These are phyloP conservation scores for Diadegma fenestrale DNA, from an alignment of 2,888 invertebrate species.

Conservation along the genomic window DNA sequence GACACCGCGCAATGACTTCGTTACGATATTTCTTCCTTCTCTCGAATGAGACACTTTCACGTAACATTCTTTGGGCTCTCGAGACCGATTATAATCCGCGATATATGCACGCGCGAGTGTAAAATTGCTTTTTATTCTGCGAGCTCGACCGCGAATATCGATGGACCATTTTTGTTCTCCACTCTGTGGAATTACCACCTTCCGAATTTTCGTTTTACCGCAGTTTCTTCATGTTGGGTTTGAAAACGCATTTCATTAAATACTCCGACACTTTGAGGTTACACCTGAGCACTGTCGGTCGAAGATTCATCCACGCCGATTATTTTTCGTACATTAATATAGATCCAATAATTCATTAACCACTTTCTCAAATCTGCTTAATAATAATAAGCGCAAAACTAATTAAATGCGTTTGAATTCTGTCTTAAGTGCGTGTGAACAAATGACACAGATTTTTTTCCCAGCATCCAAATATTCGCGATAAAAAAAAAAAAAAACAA, in stretches of 20 bases:
- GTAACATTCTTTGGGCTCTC: conserved; percentile 31
- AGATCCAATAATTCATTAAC: not conserved
- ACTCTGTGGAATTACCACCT: not conserved
- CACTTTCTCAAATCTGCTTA: not conserved
- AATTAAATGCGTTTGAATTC: not conserved
- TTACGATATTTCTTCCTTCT: conserved; percentile 40
- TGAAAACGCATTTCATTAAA: conserved; percentile 43
- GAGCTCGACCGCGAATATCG: conserved; percentile 36
- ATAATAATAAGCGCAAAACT: not conserved
- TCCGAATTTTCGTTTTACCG: conserved; percentile 33
- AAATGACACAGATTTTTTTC: not conserved
- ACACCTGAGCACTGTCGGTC: conserved; percentile 9
- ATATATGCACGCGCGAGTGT: conserved; percentile 25
- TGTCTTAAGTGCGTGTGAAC: not conserved
- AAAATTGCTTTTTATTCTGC: conserved; percentile 48
- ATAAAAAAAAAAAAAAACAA: too few relatives aligned
- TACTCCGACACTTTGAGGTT: conserved; percentile 24
- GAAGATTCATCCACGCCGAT: not conserved
- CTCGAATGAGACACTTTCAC: conserved; percentile 58
- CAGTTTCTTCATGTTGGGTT: conserved; percentile 11
- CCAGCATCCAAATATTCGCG: not conserved
- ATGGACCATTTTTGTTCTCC: conserved; percentile 23
- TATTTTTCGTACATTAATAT: not conserved
- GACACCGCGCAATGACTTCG: conserved; percentile 19
- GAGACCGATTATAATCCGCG: conserved; percentile 53